phyloP scores from a whole-genome alignment of 1,140 invertebrate genomes.

The Neoseiulus cucumeris region DNA sequence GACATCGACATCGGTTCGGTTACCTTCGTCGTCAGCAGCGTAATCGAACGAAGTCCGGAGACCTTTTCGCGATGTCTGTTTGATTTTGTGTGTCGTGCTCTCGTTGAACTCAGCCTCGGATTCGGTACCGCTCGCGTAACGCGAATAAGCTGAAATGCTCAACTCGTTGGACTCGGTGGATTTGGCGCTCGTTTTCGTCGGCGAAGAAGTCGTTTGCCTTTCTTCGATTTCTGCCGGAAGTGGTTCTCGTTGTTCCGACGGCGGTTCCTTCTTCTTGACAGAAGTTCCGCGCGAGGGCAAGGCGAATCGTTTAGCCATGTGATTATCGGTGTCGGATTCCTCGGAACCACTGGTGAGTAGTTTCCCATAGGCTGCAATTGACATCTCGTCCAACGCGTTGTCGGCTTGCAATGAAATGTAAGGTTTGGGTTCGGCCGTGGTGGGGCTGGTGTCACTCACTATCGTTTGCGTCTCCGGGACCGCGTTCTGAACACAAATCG shows the following conservation, averaged over 20 bases:
- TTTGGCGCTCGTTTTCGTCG: too few species aligned
- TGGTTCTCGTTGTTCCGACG: background rate
- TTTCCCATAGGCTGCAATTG: background rate
- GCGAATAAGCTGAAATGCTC: constrained; percentile 5
- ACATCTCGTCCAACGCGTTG: constrained; percentile 3
- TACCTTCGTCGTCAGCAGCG: background rate
- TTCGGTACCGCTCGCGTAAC: background rate
- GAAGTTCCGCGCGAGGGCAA: background rate
- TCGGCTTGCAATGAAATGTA: background rate
- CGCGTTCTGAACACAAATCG: background rate
- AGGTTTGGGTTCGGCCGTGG: background rate
- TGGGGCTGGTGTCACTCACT: background rate
- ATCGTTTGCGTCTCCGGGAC: background rate
- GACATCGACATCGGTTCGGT: background rate
- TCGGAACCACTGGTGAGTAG: background rate
- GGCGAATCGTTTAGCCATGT: background rate
- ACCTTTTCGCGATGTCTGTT: background rate
- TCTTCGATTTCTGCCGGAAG: too few species aligned
- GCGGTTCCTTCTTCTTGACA: background rate
- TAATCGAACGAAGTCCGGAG: background rate
- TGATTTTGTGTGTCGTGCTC: background rate
- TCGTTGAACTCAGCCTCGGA: background rate
- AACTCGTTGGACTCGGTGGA: background rate
- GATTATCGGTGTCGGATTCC: background rate
- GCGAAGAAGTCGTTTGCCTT: too few species aligned